These are phyloP conservation scores for Dendrophyllia cribrosa DNA, from an alignment of 64 coral and sea anemone species.

Conservation along the genomic window DNA sequence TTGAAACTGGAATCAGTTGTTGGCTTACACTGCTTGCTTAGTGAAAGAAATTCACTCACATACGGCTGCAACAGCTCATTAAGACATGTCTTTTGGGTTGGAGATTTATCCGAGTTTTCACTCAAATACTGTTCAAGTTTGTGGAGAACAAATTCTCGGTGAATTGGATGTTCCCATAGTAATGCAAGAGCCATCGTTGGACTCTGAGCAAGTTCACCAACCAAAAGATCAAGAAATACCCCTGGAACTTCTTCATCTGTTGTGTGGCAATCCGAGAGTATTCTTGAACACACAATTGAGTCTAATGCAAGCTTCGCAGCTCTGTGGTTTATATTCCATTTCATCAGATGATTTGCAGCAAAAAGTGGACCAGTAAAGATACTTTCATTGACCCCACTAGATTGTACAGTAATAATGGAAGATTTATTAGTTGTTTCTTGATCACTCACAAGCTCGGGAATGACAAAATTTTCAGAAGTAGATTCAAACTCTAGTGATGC, in stretches of 20 bases:
- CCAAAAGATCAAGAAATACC: constrained; percentile 28
- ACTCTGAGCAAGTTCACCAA: constrained; percentile 21
- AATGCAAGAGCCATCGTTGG: constrained; percentile 49
- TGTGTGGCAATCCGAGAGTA: neutral
- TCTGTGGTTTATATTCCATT: constrained; percentile 40
- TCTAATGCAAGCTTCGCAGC: constrained; percentile 65
- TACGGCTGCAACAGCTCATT: constrained; percentile 40
- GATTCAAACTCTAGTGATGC: neutral
- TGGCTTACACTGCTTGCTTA: constrained; percentile 1
- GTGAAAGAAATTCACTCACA: constrained; percentile 14
- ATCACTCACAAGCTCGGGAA: constrained; percentile 1
- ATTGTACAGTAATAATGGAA: neutral
- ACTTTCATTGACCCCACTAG: neutral
- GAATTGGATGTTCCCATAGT: constrained; percentile 48
- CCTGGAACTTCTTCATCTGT: constrained; percentile 30
- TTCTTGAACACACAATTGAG: constrained; percentile 28
- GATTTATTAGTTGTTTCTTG: neutral
- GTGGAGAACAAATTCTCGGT: constrained; percentile 29
- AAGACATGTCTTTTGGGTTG: constrained; percentile 1
- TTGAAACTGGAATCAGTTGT: neutral
- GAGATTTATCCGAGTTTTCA: neutral
- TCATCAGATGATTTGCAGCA: constrained; percentile 32
- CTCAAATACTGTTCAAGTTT: constrained; percentile 32
- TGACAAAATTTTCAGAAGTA: constrained; percentile 2
- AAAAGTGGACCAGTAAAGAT: constrained; percentile 13